Evolutionary conservation across 2,797 vertebrate genomes (phyloP), one percentile per base, ranked within the genome.

Genomic region (Pangasius macronema): DNA sequence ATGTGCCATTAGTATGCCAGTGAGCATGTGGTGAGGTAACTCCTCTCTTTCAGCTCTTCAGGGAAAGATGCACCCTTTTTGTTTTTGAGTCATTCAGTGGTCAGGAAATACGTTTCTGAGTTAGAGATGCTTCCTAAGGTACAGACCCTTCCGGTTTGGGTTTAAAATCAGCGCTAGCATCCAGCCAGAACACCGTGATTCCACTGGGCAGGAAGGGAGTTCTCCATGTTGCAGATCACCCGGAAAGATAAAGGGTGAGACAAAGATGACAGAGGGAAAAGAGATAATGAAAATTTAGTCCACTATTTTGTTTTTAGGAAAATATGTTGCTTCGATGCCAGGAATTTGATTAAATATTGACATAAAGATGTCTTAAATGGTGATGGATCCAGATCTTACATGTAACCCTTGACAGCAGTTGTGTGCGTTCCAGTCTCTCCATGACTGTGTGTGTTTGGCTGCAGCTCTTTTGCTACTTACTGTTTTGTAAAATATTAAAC

Each of bases 91-190:
- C 55, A 80, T 81, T 90, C 30, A 83, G 59, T 65, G 20, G 63
- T 79, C 87, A 91, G 86, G 88, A 90, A 89, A 86, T 86, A 82
- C 33, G 33, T 53, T 86, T 89, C 86, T 86, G 84, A 77, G 80
- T 91, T 89, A 84, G 55, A 86, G 77, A 84, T 67, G 59, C 88
- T 92, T 93, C 88, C 89, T 87, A 86, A 82, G 83, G 86, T 86
- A 84, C 27, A 73, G 81, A 51, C 88, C 85, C 61, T 76, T 73
- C 81, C 63, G 86, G 90, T 67, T 85, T 89, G 90, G 84, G 87
- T 90, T 90, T 76, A 86, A 91, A 91, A 88, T 88, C 87, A 88
- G 82, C 86, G 82, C 87, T 91, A 87, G 86, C 88, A 76, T 91
- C 86, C 79, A 90, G 87, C 68, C 77, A 83, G 39, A 83, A 85